Percentiles rank a stretch among this genome's conserved stretches.
phyloP scores from a whole-genome alignment of 1,140 invertebrate species.

The Apolygus lucorum region DNA sequence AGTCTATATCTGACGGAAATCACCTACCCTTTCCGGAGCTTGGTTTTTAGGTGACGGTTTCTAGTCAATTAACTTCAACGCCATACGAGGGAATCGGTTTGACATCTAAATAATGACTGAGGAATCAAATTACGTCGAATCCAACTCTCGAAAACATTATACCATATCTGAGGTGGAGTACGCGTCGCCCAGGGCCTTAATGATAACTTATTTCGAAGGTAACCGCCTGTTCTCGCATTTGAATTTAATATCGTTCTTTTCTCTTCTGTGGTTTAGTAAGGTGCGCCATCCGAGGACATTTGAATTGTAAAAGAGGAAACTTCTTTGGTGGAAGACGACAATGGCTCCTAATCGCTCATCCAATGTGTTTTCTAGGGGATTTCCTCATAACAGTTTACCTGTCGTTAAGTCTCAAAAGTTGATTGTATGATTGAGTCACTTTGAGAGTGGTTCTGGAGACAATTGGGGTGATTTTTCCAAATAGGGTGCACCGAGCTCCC shows the following conservation, averaged over 20 bases:
- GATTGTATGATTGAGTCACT: too few species aligned
- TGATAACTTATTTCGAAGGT: background rate
- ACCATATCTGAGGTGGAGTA: background rate
- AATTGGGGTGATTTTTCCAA: too few species aligned
- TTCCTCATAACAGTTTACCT: background rate
- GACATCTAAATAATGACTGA: conserved; percentile 13
- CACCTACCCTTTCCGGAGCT: background rate
- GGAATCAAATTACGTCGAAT: conserved; percentile 4
- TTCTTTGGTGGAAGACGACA: background rate
- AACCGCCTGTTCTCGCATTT: background rate
- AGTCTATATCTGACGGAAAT: background rate
- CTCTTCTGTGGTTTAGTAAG: background rate
- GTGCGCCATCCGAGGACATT: background rate
- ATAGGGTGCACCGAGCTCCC: too few species aligned
- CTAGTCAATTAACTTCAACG: background rate
- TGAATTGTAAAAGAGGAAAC: background rate
- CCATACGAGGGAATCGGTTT: background rate
- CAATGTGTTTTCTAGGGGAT: background rate
- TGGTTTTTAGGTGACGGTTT: too few species aligned
- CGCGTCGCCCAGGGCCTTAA: background rate
- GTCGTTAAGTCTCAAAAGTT: too few species aligned
- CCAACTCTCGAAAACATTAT: conserved; percentile 2
- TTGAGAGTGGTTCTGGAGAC: too few species aligned
- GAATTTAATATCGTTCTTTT: conserved; percentile 4
- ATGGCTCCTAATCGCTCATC: background rate